Base-by-base conservation (phyloP, 1,140 invertebrate genomes). In the Trachelipus rathkii region DNA sequence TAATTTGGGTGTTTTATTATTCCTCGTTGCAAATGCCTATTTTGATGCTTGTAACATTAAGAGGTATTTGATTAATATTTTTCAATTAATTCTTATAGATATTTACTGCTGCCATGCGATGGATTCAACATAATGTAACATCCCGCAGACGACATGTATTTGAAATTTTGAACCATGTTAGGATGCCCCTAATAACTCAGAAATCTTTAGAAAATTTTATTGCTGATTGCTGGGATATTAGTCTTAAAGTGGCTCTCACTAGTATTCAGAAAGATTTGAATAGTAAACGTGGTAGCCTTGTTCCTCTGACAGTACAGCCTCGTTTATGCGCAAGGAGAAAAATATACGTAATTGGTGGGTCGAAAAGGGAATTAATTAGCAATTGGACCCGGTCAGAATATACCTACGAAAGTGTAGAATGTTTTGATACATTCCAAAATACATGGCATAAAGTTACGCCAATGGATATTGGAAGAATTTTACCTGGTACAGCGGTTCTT, bases 311-410 rank as follows among this genome's bases (percentile, higher is more conserved):
- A 15, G 92, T 90, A 44, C 89, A 92, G 81, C 93, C 94, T 0
- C 88, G 94, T 15, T 88, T 92, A 67, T 89, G 91, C 82, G 93
- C 93, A 0, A 92, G 95, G 80, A 95, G 95, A 84, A 90, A 93
- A 82, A 91, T 98, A 74, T 92, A 95, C 83, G 90, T 96, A 46
- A 93, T 95, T 77, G 95, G 95, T 69, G 96, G 96, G 11, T 95
- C 92, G 0, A 91, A 94, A 81, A 88, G 94, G 75, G 91, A 94
- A 86, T 88, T 91, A 21, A 89, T 91, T 4, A 86, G 84, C 73
- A 76, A 84, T 23, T 86, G 84, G 83, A 85, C 83, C 72, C 74
- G 84, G 80, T 77, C 79, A 11, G 82, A 83, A 71, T 77, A 82
- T 81, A 79, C 84, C 82, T 79, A 87, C 83, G 91, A 91, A 82